These are phyloP conservation scores for Caenorhabditis remanei DNA, from an alignment of 1,140 invertebrate species.

Conservation along the genomic window DNA sequence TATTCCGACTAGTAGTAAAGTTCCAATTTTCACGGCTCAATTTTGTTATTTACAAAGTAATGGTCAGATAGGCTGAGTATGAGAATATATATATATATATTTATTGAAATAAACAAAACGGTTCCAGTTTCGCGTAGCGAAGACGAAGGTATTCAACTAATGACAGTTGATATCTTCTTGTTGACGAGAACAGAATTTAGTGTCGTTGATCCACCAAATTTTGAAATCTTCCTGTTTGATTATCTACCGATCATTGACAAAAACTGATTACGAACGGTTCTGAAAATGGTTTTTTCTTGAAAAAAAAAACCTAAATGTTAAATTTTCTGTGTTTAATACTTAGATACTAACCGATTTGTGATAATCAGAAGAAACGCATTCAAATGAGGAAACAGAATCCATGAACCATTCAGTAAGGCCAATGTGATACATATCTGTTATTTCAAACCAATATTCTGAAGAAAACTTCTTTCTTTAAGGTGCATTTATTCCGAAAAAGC, in stretches of 20 bases:
- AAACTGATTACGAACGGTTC: background rate
- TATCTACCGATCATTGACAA: background rate
- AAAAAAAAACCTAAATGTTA: background rate
- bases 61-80: no score
- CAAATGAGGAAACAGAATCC: background rate
- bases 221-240: no score
- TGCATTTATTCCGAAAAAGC: background rate
- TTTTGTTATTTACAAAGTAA: no score
- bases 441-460: conserved; percentile 7
- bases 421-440: background rate
- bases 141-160: no score
- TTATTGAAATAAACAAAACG: no score
- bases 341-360: background rate
- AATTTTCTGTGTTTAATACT: background rate
- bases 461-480: background rate
- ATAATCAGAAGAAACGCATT: background rate
- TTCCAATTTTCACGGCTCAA: no score
- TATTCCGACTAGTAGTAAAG: no score
- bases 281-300: background rate
- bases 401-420: background rate
- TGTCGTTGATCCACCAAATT: no score
- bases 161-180: no score
- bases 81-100: no score
- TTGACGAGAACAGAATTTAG: no score
- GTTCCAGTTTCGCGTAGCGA: no score